These are phyloP conservation scores for Bubo scandiacus DNA, from an alignment of 2,113 vertebrate genomes.

Conservation along the genomic window DNA sequence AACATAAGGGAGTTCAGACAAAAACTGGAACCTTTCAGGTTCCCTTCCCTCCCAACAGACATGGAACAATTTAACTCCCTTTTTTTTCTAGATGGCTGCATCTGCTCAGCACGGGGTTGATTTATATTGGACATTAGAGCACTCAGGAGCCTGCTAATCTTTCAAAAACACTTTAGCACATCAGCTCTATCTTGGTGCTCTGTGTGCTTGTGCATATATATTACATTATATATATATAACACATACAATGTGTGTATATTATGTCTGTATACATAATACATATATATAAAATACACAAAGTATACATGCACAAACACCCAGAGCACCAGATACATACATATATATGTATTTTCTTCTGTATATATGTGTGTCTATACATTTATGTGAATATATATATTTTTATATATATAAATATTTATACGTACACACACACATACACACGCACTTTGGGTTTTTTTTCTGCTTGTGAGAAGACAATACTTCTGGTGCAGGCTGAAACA, in stretches of 20 bases:
- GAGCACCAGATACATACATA: not conserved
- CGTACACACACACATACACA: not conserved
- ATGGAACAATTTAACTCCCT: not conserved
- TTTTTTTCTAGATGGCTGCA: not conserved
- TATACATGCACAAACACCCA: not conserved
- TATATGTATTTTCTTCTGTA: too few species aligned
- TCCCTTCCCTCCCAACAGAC: not conserved
- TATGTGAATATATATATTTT: not conserved
- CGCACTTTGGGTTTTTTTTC: not conserved
- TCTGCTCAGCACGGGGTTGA: not conserved
- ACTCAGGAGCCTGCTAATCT: not conserved
- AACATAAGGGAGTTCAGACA: not conserved
- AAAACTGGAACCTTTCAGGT: not conserved
- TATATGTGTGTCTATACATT: too few species aligned
- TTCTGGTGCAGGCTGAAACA: not conserved
- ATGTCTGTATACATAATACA: too few species aligned
- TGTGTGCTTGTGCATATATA: not conserved
- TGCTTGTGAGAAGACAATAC: not conserved
- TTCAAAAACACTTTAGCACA: not conserved
- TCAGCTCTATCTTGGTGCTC: not conserved
- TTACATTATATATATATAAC: not conserved
- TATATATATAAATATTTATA: not conserved
- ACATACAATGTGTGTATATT: not conserved
- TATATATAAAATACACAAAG: too few species aligned
- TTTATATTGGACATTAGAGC: not conserved